Percentiles rank a stretch among this genome's conserved stretches.
phyloP scores from a whole-genome alignment of 2,113 vertebrate genomes.

The Anser brachyrhynchus region DNA sequence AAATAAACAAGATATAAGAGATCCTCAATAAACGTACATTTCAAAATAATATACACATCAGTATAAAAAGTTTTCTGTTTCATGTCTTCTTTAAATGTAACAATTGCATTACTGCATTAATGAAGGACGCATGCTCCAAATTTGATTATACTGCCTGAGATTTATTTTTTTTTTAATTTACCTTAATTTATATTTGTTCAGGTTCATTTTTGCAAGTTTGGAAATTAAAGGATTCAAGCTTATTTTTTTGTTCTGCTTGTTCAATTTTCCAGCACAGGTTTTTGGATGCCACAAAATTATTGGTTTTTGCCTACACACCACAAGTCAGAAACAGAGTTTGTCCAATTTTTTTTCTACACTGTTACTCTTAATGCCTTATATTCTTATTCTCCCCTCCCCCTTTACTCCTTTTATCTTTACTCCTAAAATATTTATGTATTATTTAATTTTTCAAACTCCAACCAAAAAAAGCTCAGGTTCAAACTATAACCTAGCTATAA shows the following conservation, averaged over 20 bases:
- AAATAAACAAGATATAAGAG: neutral
- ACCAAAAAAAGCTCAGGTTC: neutral
- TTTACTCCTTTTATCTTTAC: too few relatives aligned
- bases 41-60: neutral
- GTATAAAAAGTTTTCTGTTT: neutral
- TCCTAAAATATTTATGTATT: neutral
- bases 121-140: neutral
- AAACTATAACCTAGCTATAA: neutral
- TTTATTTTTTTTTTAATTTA: neutral
- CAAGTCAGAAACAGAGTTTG: neutral
- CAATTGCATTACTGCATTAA: neutral
- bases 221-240: neutral
- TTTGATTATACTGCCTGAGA: neutral
- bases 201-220: neutral
- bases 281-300: neutral
- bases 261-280: neutral
- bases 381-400: neutral
- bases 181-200: neutral
- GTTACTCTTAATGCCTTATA: neutral
- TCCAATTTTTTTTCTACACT: neutral
- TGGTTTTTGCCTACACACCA: neutral
- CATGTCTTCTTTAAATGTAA: neutral
- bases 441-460: neutral
- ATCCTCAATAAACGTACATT: neutral
- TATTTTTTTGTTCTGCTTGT: neutral